Percentiles rank a stretch among this genome's conserved stretches.
These are phyloP conservation scores for Hydropsyche betteni DNA, from an alignment of 2,888 invertebrate species.

Conservation along the genomic window DNA sequence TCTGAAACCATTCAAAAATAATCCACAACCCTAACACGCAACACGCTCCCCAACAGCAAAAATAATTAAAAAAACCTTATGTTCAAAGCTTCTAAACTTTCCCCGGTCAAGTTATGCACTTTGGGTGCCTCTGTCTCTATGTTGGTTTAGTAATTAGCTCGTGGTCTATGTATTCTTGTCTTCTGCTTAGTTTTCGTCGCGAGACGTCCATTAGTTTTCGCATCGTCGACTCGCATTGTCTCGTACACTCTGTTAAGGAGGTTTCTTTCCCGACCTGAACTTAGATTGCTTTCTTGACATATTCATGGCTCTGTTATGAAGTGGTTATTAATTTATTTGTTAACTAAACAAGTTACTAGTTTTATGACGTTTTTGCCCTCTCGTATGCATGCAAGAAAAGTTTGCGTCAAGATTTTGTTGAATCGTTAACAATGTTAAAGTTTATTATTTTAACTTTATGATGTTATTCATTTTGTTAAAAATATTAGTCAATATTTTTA, in stretches of 20 bases:
- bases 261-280: conserved; percentile 1
- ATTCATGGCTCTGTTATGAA: too few species aligned
- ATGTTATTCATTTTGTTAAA: too few species aligned
- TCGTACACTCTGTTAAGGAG: not conserved
- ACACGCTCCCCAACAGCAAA: not conserved
- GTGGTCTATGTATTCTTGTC: not conserved
- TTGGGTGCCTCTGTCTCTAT: not conserved
- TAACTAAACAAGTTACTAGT: too few species aligned
- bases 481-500: too few species aligned
- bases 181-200: conserved; percentile 12
- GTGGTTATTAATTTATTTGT: too few species aligned
- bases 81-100: not conserved
- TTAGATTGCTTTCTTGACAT: conserved; percentile 21
- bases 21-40: too few species aligned
- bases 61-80: not conserved
- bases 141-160: conserved; percentile 21
- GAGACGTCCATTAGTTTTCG: not conserved
- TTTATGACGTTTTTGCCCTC: too few species aligned
- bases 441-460: too few species aligned
- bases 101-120: conserved; percentile 20
- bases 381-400: too few species aligned
- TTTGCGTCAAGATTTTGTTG: too few species aligned
- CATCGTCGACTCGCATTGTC: not conserved
- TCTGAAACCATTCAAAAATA: too few species aligned
- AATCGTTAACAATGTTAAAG: too few species aligned